Evolutionary conservation across 1,140 invertebrate genomes (phyloP).

Genomic region (Augochlora pura): DNA sequence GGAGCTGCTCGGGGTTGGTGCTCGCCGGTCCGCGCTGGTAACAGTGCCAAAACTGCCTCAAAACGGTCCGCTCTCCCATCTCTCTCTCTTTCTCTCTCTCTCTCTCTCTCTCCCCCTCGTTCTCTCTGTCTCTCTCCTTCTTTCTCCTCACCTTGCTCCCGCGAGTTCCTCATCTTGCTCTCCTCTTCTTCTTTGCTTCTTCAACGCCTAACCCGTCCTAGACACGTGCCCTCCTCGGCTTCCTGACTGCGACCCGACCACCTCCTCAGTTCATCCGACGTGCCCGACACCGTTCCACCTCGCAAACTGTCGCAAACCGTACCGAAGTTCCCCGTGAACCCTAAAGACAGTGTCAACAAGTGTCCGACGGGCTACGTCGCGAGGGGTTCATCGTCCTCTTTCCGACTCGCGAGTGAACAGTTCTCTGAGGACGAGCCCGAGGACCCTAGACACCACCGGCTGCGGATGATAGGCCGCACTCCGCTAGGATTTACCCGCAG

Average conservation of each 20-base stretch:
- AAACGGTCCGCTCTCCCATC: slow-evolving; percentile 63
- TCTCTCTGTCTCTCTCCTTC: neutral
- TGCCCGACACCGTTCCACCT: neutral
- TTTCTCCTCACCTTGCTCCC: slow-evolving; percentile 13
- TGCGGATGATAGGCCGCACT: neutral
- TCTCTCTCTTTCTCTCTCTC: neutral
- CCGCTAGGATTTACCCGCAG: slow-evolving; percentile 18
- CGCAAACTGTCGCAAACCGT: too few relatives aligned
- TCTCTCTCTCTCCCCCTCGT: neutral
- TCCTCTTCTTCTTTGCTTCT: slow-evolving; percentile 15
- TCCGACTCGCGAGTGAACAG: neutral
- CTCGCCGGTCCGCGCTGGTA: slow-evolving; percentile 54
- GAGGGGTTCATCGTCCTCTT: slow-evolving; percentile 17
- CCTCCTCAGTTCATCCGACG: slow-evolving; percentile 8
- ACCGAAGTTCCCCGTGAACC: neutral
- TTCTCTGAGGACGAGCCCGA: too few relatives aligned
- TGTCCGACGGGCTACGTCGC: slow-evolving; percentile 23
- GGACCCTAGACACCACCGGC: neutral
- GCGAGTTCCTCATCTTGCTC: slow-evolving; percentile 27
- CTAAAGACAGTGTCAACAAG: slow-evolving; percentile 20
- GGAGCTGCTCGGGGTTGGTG: slow-evolving; percentile 56
- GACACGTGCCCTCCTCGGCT: slow-evolving; percentile 54
- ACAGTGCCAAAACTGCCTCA: slow-evolving; percentile 76
- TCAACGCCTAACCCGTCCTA: slow-evolving; percentile 32
- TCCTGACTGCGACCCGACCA: slow-evolving; percentile 20